phyloP scores from a whole-genome alignment of 1,140 invertebrate species.

The Muscidifurax raptorellus region DNA sequence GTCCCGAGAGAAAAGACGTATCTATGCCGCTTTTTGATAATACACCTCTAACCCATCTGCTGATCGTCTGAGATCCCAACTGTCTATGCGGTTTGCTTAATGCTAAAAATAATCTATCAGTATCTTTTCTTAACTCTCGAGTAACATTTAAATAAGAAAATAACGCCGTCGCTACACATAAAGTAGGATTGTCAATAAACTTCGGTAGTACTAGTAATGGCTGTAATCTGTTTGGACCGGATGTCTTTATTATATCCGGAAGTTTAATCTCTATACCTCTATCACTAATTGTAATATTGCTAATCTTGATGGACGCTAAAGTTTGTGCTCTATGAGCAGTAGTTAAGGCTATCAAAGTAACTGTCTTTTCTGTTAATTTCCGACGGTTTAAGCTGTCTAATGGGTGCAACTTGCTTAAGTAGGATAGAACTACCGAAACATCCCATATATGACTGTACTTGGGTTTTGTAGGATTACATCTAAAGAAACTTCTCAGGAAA shows the following conservation, averaged over 20 bases:
- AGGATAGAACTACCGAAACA: conserved; percentile 56
- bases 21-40: conserved; percentile 55
- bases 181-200: background rate
- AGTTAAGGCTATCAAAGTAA: conserved; percentile 54
- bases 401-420: conserved; percentile 28
- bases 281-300: background rate
- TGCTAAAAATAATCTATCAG: background rate
- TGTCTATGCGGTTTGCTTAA: conserved; percentile 51
- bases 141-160: background rate
- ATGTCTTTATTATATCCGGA: background rate
- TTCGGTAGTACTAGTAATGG: background rate
- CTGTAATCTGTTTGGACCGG: background rate
- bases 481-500: conserved; percentile 59
- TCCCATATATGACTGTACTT: conserved; percentile 63
- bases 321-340: conserved; percentile 56
- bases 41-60: conserved; percentile 58
- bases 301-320: background rate
- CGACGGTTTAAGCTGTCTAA: conserved; percentile 11
- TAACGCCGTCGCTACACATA: background rate
- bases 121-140: background rate
- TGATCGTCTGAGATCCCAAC: conserved; percentile 56
- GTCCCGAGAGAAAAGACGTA: conserved; percentile 52
- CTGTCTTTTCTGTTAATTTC: conserved; percentile 51
- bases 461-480: conserved; percentile 53
- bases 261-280: background rate